Evolutionary conservation across 2,888 invertebrate species (phyloP).

Genomic region (Belgica antarctica): DNA sequence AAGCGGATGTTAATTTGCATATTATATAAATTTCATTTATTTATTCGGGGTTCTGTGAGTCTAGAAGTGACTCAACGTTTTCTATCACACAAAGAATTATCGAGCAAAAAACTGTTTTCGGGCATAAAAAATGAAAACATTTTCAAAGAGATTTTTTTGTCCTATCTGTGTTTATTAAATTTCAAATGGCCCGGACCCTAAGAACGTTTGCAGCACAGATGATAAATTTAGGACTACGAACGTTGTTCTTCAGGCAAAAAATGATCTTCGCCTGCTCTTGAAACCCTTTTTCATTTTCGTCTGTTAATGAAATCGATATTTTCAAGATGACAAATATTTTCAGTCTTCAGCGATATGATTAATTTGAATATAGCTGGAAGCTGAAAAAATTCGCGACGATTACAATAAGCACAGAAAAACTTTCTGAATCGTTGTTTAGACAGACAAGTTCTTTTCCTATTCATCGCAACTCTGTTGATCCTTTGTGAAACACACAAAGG

Average conservation of each 20-base stretch:
- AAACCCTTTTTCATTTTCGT: not conserved
- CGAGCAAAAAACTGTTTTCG: not conserved
- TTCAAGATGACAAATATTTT: constrained; percentile 10
- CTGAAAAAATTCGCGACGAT: no score
- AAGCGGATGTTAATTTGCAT: constrained; percentile 33
- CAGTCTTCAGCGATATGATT: constrained; percentile 15
- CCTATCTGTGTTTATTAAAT: constrained; percentile 3
- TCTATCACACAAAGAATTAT: constrained; percentile 4
- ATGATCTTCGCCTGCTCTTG: not conserved
- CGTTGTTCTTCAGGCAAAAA: constrained; percentile 11
- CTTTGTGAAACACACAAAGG: constrained; percentile 11
- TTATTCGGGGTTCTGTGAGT: not conserved
- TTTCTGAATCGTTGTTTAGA: constrained; percentile 15
- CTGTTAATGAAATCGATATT: constrained; percentile 23
- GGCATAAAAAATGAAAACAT: constrained; percentile 31
- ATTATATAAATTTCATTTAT: constrained; percentile 25
- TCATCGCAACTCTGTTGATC: not conserved
- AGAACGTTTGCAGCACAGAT: constrained; percentile 9
- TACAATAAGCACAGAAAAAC: no score
- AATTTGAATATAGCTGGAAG: constrained; percentile 1
- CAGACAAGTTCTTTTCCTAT: not conserved
- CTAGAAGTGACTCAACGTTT: constrained; percentile 27
- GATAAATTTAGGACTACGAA: constrained; percentile 10
- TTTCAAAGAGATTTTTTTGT: constrained; percentile 21
- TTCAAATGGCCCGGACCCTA: constrained; percentile 20